Conservation (phyloP, 1,140 invertebrate genomes). For the Rhyacophila brunnea region DNA sequence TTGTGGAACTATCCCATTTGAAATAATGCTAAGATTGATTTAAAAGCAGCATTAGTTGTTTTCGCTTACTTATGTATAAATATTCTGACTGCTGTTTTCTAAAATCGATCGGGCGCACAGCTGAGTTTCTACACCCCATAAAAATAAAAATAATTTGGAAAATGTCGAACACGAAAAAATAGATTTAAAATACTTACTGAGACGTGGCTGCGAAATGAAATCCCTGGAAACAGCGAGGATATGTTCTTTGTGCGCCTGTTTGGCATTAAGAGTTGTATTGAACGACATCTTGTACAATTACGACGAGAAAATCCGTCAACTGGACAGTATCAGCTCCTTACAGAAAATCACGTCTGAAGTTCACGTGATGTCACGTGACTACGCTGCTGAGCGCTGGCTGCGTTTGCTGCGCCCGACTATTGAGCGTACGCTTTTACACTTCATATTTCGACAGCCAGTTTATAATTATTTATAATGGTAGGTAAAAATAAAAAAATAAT, state of each 20-base stretch:
- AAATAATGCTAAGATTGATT: too few species aligned
- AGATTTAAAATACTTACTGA: conserved; percentile 75
- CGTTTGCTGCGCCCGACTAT: conserved; percentile 4
- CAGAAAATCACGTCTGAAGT: conserved; percentile 14
- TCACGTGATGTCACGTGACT: conserved; percentile 33
- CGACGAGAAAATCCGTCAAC: conserved; percentile 9
- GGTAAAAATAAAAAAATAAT: too few species aligned
- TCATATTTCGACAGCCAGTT: too few species aligned
- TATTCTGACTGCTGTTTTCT: too few species aligned
- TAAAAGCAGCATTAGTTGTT: too few species aligned
- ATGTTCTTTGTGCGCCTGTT: conserved; percentile 69
- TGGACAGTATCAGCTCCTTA: conserved; percentile 1
- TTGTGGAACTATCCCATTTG: too few species aligned
- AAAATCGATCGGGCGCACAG: conserved; percentile 21
- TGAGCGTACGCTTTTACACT: too few species aligned
- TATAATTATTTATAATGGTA: too few species aligned
- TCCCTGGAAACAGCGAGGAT: conserved; percentile 90
- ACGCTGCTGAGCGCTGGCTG: not conserved
- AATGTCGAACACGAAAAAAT: not conserved
- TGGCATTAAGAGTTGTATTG: conserved; percentile 20
- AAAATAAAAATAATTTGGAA: conserved; percentile 8
- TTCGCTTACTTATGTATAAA: too few species aligned
- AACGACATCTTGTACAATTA: conserved; percentile 18
- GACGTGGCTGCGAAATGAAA: conserved; percentile 95
- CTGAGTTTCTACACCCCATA: conserved; percentile 21